Percentiles rank a stretch among this genome's conserved stretches.
phyloP scores from a whole-genome alignment of 1,140 invertebrate species.

The Anthonomus grandis region DNA sequence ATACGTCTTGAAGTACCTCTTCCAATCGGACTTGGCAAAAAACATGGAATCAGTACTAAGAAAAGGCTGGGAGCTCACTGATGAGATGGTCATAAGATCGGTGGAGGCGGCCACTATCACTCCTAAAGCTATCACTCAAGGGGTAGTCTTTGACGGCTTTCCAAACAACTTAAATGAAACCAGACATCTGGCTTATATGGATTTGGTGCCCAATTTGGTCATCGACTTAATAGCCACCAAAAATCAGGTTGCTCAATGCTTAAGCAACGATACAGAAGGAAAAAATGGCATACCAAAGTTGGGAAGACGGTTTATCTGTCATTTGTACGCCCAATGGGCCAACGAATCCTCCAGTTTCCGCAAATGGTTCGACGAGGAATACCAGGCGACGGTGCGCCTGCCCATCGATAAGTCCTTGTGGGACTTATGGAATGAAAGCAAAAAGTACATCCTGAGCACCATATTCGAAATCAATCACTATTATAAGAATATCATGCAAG shows the following conservation, averaged over 20 bases:
- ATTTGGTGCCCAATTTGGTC: slow-evolving; percentile 54
- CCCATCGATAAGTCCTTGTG: slow-evolving; percentile 49
- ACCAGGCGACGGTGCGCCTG: slow-evolving; percentile 50
- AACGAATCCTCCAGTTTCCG: slow-evolving; percentile 42
- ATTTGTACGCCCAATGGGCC: slow-evolving; percentile 50
- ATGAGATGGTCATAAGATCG: slow-evolving; percentile 49
- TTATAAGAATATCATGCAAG: slow-evolving; percentile 36
- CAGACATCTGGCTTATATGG: slow-evolving; percentile 49
- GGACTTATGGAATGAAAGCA: slow-evolving; percentile 50
- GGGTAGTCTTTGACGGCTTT: slow-evolving; percentile 57
- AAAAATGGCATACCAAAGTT: slow-evolving; percentile 41
- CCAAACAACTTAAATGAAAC: slow-evolving; percentile 51
- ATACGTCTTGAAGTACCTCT: slow-evolving; percentile 50
- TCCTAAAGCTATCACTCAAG: slow-evolving; percentile 49
- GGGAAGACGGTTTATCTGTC: slow-evolving; percentile 47
- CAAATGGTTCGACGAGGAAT: slow-evolving; percentile 52
- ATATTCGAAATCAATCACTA: slow-evolving; percentile 37
- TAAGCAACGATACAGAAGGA: slow-evolving; percentile 41
- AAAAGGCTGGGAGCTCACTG: slow-evolving; percentile 46
- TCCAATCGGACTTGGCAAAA: slow-evolving; percentile 50
- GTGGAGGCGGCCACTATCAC: slow-evolving; percentile 52
- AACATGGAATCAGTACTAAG: slow-evolving; percentile 45
- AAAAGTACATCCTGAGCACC: slow-evolving; percentile 39
- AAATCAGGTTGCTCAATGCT: slow-evolving; percentile 45
- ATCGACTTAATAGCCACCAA: slow-evolving; percentile 51